Percentiles rank a stretch among this genome's conserved stretches.
Conservation (phyloP, 1,140 invertebrate genomes). For the Bombus huntii region DNA sequence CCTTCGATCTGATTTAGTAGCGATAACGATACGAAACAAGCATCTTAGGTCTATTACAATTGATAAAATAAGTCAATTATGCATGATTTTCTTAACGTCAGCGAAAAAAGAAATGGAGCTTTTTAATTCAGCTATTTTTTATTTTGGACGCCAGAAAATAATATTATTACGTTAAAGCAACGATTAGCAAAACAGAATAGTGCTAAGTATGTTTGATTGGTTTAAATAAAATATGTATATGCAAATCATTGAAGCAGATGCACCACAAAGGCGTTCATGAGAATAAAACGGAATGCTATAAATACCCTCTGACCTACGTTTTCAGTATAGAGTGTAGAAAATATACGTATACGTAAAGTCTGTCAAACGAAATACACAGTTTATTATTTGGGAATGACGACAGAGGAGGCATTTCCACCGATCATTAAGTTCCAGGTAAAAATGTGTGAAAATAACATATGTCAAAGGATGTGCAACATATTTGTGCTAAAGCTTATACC, state of each 20-base stretch:
- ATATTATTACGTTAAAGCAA: neutral
- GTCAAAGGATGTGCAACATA: neutral
- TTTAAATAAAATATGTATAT: conserved; percentile 33
- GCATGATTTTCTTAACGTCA: neutral
- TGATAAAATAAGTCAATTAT: no score
- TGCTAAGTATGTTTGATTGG: neutral
- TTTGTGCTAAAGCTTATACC: neutral
- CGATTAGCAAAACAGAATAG: neutral
- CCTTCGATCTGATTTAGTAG: neutral
- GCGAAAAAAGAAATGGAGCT: neutral
- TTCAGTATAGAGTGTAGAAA: conserved; percentile 73
- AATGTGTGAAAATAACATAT: conserved; percentile 26
- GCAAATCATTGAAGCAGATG: conserved; percentile 30
- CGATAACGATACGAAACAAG: neutral
- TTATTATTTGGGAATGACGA: conserved; percentile 75
- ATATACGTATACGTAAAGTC: conserved; percentile 70
- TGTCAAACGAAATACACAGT: conserved; percentile 74
- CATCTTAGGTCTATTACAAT: no score
- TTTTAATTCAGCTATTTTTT: neutral
- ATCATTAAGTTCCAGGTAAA: conserved; percentile 78
- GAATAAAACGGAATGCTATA: conserved; percentile 73
- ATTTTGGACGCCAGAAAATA: neutral
- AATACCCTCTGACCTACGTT: conserved; percentile 74
- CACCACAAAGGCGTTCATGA: conserved; percentile 58
- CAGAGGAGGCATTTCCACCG: conserved; percentile 71